Conservation (phyloP, 2,113 vertebrate genomes). For the Raphicerus campestris region DNA sequence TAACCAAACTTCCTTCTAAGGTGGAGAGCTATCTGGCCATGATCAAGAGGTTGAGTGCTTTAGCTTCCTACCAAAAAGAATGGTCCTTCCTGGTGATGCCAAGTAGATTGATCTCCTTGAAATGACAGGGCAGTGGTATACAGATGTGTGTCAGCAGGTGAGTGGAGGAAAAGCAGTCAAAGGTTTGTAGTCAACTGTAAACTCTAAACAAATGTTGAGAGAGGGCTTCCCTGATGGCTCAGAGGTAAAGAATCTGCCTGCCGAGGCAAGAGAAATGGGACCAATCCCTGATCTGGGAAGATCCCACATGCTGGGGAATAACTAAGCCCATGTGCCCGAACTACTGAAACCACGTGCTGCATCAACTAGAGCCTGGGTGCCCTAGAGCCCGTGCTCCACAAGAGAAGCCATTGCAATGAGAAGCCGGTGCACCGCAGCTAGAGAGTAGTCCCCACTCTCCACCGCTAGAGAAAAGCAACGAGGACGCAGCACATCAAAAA, state of each 20-base stretch:
- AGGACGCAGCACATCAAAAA: background rate
- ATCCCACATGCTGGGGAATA: background rate
- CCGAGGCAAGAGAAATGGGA: background rate
- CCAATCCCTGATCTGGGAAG: background rate
- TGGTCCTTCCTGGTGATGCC: background rate
- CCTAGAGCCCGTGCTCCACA: rapidly evolving
- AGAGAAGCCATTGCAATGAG: background rate
- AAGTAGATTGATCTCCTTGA: background rate
- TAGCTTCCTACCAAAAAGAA: background rate
- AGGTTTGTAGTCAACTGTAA: background rate
- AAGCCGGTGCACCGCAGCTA: rapidly evolving
- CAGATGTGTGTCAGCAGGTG: background rate
- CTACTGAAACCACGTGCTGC: background rate
- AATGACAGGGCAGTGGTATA: background rate
- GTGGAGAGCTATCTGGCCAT: background rate
- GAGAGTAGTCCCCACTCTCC: background rate
- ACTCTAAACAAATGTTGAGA: background rate
- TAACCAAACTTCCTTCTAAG: background rate
- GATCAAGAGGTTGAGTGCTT: no score
- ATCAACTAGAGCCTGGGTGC: background rate
- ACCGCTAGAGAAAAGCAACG: background rate
- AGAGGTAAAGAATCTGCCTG: background rate
- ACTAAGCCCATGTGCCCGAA: background rate
- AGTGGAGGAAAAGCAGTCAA: background rate
- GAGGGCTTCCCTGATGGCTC: background rate